phyloP scores from a whole-genome alignment of 2,797 vertebrate species.

The Notolepis coatsorum region DNA sequence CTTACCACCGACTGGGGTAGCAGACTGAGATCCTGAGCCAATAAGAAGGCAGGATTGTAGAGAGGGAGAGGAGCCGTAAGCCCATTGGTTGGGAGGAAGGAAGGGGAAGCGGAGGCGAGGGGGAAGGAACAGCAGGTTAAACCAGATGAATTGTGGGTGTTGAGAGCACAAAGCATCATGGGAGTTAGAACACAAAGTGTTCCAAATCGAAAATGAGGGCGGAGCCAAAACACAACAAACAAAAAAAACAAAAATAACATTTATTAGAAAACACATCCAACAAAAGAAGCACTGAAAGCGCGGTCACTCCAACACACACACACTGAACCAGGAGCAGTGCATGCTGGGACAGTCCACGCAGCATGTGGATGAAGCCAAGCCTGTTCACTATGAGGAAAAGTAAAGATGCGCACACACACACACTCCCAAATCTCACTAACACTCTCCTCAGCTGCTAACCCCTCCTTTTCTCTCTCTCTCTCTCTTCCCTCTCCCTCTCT shows the following conservation, averaged over 20 bases:
- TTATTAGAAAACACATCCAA: constrained; percentile 35
- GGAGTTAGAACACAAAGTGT: constrained; percentile 81
- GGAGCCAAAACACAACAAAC: constrained; percentile 39
- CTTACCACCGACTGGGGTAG: constrained; percentile 98
- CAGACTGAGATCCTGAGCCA: constrained; percentile 98
- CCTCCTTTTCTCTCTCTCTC: constrained; percentile 26
- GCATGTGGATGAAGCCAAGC: constrained; percentile 46
- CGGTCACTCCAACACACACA: constrained; percentile 40
- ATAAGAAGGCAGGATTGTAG: constrained; percentile 84
- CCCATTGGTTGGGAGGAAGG: constrained; percentile 81
- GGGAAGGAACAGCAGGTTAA: constrained; percentile 92
- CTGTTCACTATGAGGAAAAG: constrained; percentile 58
- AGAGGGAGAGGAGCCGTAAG: constrained; percentile 80
- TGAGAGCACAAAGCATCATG: constrained; percentile 84
- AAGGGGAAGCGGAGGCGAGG: constrained; percentile 75
- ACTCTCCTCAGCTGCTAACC: constrained; percentile 37
- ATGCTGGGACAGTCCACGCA: constrained; percentile 60
- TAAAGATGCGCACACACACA: constrained; percentile 17
- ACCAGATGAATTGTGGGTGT: constrained; percentile 84
- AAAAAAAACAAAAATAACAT: constrained; percentile 21
- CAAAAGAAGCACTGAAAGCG: constrained; percentile 35
- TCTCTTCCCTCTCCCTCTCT: not conserved
- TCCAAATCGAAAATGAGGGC: constrained; percentile 61
- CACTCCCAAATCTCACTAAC: constrained; percentile 14
- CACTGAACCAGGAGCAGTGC: constrained; percentile 68